Base-by-base conservation (phyloP, 2,797 vertebrate species). In the Loris lydekkerianus region DNA sequence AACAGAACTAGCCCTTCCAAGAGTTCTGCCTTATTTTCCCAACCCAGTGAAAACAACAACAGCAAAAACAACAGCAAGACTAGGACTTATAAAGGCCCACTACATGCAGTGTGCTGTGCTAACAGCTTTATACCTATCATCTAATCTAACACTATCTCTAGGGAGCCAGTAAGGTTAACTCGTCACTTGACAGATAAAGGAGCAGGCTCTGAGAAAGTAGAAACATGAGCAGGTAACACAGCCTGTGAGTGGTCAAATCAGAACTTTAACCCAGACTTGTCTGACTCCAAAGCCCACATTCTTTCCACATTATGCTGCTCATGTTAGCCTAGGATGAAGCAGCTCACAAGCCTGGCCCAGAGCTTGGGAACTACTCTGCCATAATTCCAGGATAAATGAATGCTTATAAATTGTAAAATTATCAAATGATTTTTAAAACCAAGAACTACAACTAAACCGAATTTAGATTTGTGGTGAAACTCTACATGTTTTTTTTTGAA, bases 1-100 rank as follows among this genome's bases (percentile, higher is more conserved):
- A 40, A 63, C 46, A 80, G 25, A 92, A 63, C 34, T 43, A 65
- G 56, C 29, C 53, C n/a, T 89, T 86, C 25, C 34, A 81, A 86
- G 73, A 93, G 85, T 67, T 69, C 10, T 56, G 46, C 37, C 73
- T 31, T 82, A 43, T 72, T 34, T 73, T 91, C 46, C 76, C 67
- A 60, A 85, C 7, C 67, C 72, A 86, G 70, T 43, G 43, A 67
- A 67, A 67, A 82, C 14, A 29, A 18, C 21, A 73, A 46, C 37
- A 40, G 76, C 23, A 31, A 81, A 81, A 95, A 53, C 18, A 21
- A 65, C 7, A 94, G 73, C 21, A 92, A 90, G 60, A 90, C 31
- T 49, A 83, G 11, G 72, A 65, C 85, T 94, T 86, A 76, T 89
- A 67, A 80, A 85, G 63, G 37, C 61, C 43, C 93, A 17, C 27